Evolutionary conservation across 2,888 invertebrate species (phyloP), one percentile per base, ranked within the genome.

Genomic region (Cephalotes varians): DNA sequence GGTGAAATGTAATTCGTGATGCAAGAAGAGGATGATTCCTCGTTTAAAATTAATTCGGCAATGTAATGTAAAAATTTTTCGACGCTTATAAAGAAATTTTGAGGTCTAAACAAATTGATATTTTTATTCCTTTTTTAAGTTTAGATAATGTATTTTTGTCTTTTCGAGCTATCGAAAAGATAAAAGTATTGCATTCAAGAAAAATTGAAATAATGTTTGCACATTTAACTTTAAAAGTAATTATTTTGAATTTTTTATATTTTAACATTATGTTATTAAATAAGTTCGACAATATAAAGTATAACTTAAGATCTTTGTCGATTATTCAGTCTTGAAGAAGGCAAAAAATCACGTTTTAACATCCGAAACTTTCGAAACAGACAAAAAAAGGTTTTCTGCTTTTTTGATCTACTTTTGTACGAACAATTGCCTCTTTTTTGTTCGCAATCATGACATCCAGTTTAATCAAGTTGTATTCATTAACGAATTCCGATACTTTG

Each of bases 401-500:
- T 49, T 69, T 71, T 54, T 9, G 4, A 49, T 7, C 21, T 34
- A 37, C 12, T 71, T 37, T 25, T 34, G 15, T 71, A 34, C 6
- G 31, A 69, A 69, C 21, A 54, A 37, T 25, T 64, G 21, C 12
- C 10, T 25, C 34, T 25, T 71, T 71, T 72, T 58, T 2, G 6
- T 31, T 54, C 28, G 31, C 9, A 79, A 72, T 56, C 34, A 56
- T 34, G 56, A 34, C 44, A 56, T 44, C 56, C 25, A 12, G 12
- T 79, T 79, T 72, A 72, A 79, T 79, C 71, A 79, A 71, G 56
- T 44, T 72, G 77, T 72, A 77, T 71, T 54, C 72, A 77, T 77
- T 79, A 79, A 79, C 72, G 77, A 72, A 79, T 79, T 79, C 44
- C 77, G 72, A 79, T 79, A 79, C 73, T 79, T 79, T 34, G 44